phyloP scores from a whole-genome alignment of 1,140 invertebrate species.

The Melitaea cinxia region DNA sequence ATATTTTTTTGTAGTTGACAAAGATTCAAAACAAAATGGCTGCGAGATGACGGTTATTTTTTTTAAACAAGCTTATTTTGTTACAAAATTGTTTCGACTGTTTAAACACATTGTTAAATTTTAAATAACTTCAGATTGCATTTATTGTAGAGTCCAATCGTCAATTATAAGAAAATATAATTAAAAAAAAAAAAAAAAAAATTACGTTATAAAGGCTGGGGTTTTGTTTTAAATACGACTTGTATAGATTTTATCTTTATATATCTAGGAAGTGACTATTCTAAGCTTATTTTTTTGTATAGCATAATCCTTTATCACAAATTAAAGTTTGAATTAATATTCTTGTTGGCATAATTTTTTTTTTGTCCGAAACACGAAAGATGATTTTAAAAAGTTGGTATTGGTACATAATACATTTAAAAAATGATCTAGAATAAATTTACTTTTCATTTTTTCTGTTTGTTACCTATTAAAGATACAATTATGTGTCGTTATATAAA shows the following conservation, averaged over 20 bases:
- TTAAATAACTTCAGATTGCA: conserved; percentile 8
- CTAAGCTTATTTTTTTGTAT: conserved; percentile 16
- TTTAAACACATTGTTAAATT: conserved; percentile 23
- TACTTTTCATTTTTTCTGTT: no score
- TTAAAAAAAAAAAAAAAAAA: background rate
- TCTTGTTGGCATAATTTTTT: background rate
- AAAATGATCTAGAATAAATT: no score
- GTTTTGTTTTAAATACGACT: conserved; percentile 1
- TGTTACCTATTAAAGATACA: no score
- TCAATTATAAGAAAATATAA: conserved; percentile 21
- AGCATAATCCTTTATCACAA: background rate
- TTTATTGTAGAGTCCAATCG: conserved; percentile 14
- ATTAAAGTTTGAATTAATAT: conserved; percentile 3
- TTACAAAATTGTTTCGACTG: conserved; percentile 23
- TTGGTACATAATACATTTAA: no score
- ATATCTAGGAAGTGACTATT: conserved; percentile 12
- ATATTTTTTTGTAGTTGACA: no score
- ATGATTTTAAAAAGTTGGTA: no score
- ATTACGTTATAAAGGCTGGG: conserved; percentile 9
- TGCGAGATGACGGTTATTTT: no score
- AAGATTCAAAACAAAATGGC: no score
- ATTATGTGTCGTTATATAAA: no score
- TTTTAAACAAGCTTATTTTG: conserved; percentile 22
- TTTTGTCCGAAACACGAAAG: no score
- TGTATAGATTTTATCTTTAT: conserved; percentile 12